Evolutionary conservation across 2,113 vertebrate genomes (phyloP).

Genomic region (Scomber scombrus): DNA sequence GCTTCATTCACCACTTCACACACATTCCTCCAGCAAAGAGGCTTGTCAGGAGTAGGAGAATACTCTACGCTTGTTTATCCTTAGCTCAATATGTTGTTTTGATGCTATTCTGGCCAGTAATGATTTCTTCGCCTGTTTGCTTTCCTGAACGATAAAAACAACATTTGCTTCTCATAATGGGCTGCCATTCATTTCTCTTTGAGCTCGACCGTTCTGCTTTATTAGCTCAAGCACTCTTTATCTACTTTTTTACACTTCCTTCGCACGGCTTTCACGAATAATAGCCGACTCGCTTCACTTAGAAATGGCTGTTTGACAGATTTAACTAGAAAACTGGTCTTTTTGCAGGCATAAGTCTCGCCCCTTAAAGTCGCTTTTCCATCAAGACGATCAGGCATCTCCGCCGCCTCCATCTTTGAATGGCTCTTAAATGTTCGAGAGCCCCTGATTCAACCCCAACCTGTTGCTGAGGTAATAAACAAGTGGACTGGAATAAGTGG

Average conservation of each 20-base stretch:
- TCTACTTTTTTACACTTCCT: background rate
- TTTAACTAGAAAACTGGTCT: background rate
- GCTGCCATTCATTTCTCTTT: background rate
- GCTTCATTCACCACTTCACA: background rate
- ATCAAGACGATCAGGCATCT: conserved; percentile 9
- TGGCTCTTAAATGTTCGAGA: conserved; percentile 20
- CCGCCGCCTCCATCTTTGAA: conserved; percentile 34
- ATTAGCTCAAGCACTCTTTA: background rate
- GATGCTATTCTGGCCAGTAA: background rate
- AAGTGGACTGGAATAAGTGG: conserved; percentile 54
- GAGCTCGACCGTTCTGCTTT: too few species aligned
- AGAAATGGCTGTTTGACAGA: conserved; percentile 4
- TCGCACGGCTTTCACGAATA: background rate
- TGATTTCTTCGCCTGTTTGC: conserved; percentile 2
- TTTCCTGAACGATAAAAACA: background rate
- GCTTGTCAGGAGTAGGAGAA: background rate
- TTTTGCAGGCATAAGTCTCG: background rate
- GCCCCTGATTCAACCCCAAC: conserved; percentile 38
- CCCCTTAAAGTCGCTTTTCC: background rate
- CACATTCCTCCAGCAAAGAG: conserved; percentile 1
- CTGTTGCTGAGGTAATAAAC: conserved; percentile 53
- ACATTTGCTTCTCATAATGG: background rate
- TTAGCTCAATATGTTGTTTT: conserved; percentile 5
- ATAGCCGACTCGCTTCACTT: background rate
- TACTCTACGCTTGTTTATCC: background rate